Conservation (phyloP, 2,888 invertebrate species). For the Xestia sexstrigata region DNA sequence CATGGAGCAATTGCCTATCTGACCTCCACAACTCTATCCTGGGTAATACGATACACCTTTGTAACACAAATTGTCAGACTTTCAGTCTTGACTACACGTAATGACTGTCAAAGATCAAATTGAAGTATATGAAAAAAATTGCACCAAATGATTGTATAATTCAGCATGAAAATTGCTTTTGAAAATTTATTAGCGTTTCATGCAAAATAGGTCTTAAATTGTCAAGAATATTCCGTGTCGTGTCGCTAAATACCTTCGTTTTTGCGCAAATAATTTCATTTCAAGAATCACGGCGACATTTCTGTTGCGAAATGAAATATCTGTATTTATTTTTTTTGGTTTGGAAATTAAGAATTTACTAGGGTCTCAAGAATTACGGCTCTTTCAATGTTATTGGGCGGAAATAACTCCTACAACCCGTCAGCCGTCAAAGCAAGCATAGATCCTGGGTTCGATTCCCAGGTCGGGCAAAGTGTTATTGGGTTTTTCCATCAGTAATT, state of each 20-base stretch:
- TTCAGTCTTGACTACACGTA: too few relatives aligned
- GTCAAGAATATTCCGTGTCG: constrained; percentile 52
- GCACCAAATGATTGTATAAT: too few relatives aligned
- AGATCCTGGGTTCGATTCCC: neutral
- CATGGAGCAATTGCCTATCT: neutral
- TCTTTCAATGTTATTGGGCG: neutral
- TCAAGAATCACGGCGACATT: constrained; percentile 30
- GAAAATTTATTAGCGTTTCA: constrained; percentile 30
- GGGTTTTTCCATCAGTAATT: neutral
- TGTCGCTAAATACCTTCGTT: constrained; percentile 30
- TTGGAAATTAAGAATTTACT: neutral
- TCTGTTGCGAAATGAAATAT: constrained; percentile 19
- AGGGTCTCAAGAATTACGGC: neutral
- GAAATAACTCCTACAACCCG: neutral
- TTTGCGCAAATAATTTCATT: constrained; percentile 36
- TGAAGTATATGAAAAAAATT: too few relatives aligned
- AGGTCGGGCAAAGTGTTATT: neutral
- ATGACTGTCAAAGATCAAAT: neutral
- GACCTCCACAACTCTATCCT: neutral
- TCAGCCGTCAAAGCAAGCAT: neutral
- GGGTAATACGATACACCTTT: too few relatives aligned
- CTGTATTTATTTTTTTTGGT: neutral
- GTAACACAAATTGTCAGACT: neutral
- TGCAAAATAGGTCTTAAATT: constrained; percentile 60
- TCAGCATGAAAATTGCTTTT: neutral